Base-by-base conservation (phyloP, 2,113 vertebrate species). In the Ophiodon elongatus region DNA sequence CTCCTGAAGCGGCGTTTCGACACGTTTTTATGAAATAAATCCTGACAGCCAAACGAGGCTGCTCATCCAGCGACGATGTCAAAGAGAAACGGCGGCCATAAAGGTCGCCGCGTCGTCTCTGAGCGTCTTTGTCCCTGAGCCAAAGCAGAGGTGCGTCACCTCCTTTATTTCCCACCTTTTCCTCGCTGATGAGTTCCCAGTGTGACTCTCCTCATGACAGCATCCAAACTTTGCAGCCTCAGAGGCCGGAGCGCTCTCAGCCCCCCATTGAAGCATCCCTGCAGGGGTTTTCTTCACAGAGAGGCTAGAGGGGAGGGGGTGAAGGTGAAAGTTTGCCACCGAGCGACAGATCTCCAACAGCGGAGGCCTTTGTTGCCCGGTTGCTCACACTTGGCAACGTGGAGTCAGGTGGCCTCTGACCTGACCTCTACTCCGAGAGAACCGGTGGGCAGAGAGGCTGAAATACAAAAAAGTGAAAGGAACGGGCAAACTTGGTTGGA, bases 351-450 rank as follows among this genome's bases (percentile, higher is more conserved):
- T 87, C 85, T 77, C 87, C 84, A 95, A 96, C 95, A 94, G 94
- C 93, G 77, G 82, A 79, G 88, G 92, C 90, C 95, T 94, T 95
- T 97, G 97, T 95, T 96, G 96, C 88, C 93, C 96, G 96, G 96
- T 94, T 94, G 93, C 96, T 97, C 80, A 95, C 66, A 37, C 88
- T 89, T 76, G 23, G 80, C 83, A 79, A 87, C 76, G 86, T 88
- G 79, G 96, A 97, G 96, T 95, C 96, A 86, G 65, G 91, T 87
- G 97, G 96, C 93, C 97, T 98, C 92, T 97, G 97, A 86, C 97
- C 97, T 92, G 96, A 97, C 95, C 96, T 97, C 93, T 95, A 72
- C 78, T 69, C 79, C 4, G 54, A 60, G 76, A 19, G 80, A 74
- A 82, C 88, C 82, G 62, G 90, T 90, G 86, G 96, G 92, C 92